phyloP scores from a whole-genome alignment of 2,797 vertebrate genomes.

The Chelidonichthys spinosus region DNA sequence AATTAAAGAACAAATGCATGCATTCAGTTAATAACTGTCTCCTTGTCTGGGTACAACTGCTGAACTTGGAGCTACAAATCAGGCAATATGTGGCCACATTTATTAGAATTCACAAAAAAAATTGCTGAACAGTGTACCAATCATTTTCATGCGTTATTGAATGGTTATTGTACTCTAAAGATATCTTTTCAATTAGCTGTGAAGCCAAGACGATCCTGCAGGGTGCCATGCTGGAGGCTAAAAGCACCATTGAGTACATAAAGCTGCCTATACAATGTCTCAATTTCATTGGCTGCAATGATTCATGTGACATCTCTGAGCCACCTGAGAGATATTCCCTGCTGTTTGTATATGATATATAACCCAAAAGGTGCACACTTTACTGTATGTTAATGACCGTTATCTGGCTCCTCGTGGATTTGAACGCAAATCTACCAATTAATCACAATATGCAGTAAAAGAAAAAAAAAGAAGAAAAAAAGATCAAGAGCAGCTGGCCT shows the following conservation, averaged over 20 bases:
- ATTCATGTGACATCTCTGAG: conserved; percentile 74
- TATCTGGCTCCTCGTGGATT: conserved; percentile 60
- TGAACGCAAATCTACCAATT: conserved; percentile 66
- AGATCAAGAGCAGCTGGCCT: conserved; percentile 66
- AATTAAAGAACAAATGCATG: conserved; percentile 37
- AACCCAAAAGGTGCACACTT: conserved; percentile 50
- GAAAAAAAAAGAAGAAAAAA: neutral
- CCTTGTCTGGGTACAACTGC: conserved; percentile 8
- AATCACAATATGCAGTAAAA: conserved; percentile 71
- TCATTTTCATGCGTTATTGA: conserved; percentile 62
- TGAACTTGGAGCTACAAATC: conserved; percentile 39
- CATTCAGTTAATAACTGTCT: conserved; percentile 31
- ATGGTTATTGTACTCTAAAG: conserved; percentile 69
- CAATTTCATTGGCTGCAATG: conserved; percentile 73
- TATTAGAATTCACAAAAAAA: conserved; percentile 60
- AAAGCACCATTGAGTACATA: conserved; percentile 71
- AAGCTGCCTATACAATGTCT: conserved; percentile 73
- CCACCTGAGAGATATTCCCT: conserved; percentile 61
- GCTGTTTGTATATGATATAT: conserved; percentile 65
- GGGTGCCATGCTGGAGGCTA: conserved; percentile 75
- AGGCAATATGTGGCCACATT: conserved; percentile 35
- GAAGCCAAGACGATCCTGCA: conserved; percentile 66
- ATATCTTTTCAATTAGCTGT: conserved; percentile 76
- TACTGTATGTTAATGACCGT: conserved; percentile 66
- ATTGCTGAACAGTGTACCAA: conserved; percentile 40